phyloP scores from a whole-genome alignment of 2,113 vertebrate species.

The Ancistrus triradiatus region DNA sequence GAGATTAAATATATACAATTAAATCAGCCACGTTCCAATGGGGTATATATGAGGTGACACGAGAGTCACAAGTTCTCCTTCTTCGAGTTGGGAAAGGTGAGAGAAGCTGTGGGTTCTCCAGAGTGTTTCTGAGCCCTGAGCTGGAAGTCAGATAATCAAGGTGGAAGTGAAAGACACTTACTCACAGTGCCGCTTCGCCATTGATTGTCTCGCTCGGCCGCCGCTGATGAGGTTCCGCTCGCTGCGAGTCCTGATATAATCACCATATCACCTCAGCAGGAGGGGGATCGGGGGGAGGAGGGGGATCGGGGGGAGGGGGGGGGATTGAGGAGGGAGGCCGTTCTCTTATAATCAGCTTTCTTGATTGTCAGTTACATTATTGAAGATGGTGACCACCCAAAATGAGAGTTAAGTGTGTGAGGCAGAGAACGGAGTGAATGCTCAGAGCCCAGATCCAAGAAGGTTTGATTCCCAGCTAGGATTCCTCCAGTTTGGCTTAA shows the following conservation, averaged over 20 bases:
- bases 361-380: conserved; percentile 9
- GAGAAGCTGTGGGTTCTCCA: too few species aligned
- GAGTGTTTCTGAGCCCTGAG: too few species aligned
- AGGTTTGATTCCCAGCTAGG: too few species aligned
- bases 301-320: too few species aligned
- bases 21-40: too few species aligned
- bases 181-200: conserved; percentile 12
- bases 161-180: conserved; percentile 24
- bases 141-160: conserved; percentile 19
- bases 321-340: too few species aligned
- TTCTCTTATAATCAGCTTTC: conserved; percentile 12
- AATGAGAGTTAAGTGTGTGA: conserved; percentile 1
- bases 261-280: not conserved
- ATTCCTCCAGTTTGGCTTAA: too few species aligned
- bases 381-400: conserved; percentile 3
- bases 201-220: conserved; percentile 14
- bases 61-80: too few species aligned
- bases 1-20: too few species aligned
- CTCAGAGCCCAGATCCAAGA: not conserved
- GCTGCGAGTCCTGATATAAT: conserved; percentile 14
- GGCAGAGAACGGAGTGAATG: not conserved
- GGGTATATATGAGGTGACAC: too few species aligned
- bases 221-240: conserved; percentile 11
- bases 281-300: too few species aligned
- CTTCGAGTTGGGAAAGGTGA: too few species aligned